A percentile compares a stretch with the other conserved stretches of the same genome.
phyloP scores from a whole-genome alignment of 2,888 invertebrate species.

The Drosophila nr. medialis region DNA sequence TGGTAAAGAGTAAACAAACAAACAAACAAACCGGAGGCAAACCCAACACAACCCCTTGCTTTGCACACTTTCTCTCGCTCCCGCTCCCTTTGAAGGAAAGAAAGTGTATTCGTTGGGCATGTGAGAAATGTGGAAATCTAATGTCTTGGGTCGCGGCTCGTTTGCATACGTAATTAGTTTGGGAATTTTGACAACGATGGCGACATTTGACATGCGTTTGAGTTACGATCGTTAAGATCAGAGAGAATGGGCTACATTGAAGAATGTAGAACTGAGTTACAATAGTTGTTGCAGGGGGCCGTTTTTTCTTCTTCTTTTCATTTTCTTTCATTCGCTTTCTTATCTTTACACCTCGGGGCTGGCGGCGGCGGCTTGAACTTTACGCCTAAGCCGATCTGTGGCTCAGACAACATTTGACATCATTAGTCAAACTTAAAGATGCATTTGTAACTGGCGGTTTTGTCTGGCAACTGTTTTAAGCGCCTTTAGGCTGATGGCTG shows the following conservation, averaged over 20 bases:
- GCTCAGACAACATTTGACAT: conserved; percentile 64
- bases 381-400: conserved; percentile 72
- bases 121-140: conserved; percentile 13
- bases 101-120: neutral
- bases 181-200: conserved; percentile 73
- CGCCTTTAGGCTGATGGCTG: conserved; percentile 57
- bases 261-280: conserved; percentile 9
- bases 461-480: conserved; percentile 49
- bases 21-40: conserved; percentile 12
- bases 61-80: conserved; percentile 5
- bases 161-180: conserved; percentile 79
- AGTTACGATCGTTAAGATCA: conserved; percentile 65
- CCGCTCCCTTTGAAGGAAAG: neutral
- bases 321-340: conserved; percentile 12
- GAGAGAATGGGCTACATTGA: conserved; percentile 9
- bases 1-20: conserved; percentile 57
- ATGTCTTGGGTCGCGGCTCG: conserved; percentile 48
- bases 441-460: conserved; percentile 62
- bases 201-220: conserved; percentile 78
- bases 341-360: conserved; percentile 59
- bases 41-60: conserved; percentile 41
- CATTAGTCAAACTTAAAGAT: conserved; percentile 78
- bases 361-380: conserved; percentile 73
- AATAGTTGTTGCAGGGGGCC: conserved; percentile 9
- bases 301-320: neutral